Percentiles rank a stretch among this genome's conserved stretches.
phyloP scores from a whole-genome alignment of 1,140 invertebrate species.

The Bombus cullumanus region DNA sequence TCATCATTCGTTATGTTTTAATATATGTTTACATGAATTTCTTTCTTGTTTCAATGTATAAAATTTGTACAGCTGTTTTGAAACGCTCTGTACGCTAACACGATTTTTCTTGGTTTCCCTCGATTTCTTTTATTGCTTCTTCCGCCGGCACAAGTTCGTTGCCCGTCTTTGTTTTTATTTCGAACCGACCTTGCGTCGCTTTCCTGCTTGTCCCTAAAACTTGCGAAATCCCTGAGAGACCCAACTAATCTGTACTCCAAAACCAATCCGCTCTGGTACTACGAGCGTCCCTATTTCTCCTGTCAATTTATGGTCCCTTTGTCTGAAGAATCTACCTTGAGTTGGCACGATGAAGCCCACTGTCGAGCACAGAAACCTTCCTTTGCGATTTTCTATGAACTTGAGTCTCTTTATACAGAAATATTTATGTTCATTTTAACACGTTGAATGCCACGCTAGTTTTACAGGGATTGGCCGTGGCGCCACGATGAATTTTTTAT shows the following conservation, averaged over 20 bases:
- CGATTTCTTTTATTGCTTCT: background rate
- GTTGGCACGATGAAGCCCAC: slow-evolving; percentile 1
- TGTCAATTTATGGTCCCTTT: slow-evolving; percentile 64
- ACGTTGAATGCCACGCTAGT: too few relatives aligned
- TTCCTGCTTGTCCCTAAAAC: background rate
- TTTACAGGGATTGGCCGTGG: too few relatives aligned
- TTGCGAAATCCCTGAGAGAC: slow-evolving; percentile 25
- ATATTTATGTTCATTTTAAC: too few relatives aligned
- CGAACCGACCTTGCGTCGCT: too few relatives aligned
- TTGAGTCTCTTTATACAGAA: too few relatives aligned
- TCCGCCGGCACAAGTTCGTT: background rate
- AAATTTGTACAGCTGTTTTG: background rate
- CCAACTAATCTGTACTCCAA: slow-evolving; percentile 15
- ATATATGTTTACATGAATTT: too few relatives aligned
- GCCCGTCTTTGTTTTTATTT: background rate
- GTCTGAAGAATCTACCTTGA: slow-evolving; percentile 50
- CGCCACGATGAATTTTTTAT: too few relatives aligned
- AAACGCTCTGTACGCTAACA: too few relatives aligned
- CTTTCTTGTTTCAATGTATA: too few relatives aligned
- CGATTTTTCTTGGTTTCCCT: background rate
- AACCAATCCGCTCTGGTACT: slow-evolving; percentile 45
- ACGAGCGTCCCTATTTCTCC: slow-evolving; percentile 37
- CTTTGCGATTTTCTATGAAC: too few relatives aligned
- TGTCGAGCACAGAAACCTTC: background rate
- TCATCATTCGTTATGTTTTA: too few relatives aligned